Evolutionary conservation across 2,113 vertebrate species (phyloP).

Genomic region (Strix uralensis): DNA sequence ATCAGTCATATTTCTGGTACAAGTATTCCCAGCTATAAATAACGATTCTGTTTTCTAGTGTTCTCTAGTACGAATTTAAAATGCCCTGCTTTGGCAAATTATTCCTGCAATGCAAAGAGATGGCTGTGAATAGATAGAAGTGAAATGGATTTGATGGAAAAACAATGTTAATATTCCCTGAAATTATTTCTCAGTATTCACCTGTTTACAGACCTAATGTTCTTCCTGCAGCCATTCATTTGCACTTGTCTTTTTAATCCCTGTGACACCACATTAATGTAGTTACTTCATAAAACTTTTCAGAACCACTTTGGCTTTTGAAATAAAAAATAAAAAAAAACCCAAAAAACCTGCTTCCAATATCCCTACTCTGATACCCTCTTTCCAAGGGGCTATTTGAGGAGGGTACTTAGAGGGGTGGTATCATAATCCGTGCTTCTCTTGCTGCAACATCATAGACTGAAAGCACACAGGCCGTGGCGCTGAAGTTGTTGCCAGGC

Average conservation of each 20-base stretch:
- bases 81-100: neutral
- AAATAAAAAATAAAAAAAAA: neutral
- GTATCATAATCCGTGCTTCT: accelerated
- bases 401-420: neutral
- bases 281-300: neutral
- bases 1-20: slow-evolving; percentile 25
- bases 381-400: neutral
- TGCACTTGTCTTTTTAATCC: neutral
- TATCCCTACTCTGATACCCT: neutral
- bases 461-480: neutral
- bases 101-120: neutral
- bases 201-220: neutral
- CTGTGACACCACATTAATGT: neutral
- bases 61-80: neutral
- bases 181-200: neutral
- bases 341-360: neutral
- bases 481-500: neutral
- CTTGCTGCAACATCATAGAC: neutral
- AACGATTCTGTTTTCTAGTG: slow-evolving; percentile 36
- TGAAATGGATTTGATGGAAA: neutral
- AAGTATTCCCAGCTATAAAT: slow-evolving; percentile 47
- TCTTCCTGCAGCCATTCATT: neutral
- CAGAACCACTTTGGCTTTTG: neutral
- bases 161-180: neutral
- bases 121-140: neutral